These are phyloP conservation scores for Diplodus puntazzo DNA, from an alignment of 2,797 vertebrate species.

Conservation along the genomic window DNA sequence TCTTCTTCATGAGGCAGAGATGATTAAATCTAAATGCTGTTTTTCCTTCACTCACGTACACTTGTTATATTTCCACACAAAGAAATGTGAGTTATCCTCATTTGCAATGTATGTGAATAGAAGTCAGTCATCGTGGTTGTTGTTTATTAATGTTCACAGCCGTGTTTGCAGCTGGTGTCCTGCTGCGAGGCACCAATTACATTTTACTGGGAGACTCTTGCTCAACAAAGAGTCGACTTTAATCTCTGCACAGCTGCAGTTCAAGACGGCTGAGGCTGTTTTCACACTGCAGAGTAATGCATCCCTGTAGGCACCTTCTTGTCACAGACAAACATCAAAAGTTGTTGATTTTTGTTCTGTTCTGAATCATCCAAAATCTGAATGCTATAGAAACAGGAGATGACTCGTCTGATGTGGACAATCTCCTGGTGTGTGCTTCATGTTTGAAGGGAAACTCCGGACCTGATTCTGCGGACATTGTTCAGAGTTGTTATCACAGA, in stretches of 20 bases:
- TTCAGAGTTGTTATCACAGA: no score
- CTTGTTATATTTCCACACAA: background rate
- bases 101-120: conserved; percentile 22
- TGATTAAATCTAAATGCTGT: conserved; percentile 35
- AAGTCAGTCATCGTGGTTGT: conserved; percentile 16
- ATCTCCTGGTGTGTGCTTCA: no score
- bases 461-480: no score
- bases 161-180: background rate
- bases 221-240: conserved; percentile 41
- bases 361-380: background rate
- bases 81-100: background rate
- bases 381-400: background rate
- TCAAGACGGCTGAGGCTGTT: background rate
- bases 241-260: conserved; percentile 23
- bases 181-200: conserved; percentile 56
- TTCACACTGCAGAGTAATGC: background rate
- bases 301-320: no score
- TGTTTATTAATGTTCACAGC: conserved; percentile 30
- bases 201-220: conserved; percentile 38
- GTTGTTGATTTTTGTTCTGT: background rate
- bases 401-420: no score
- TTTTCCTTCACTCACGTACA: background rate
- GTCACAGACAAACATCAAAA: background rate
- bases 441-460: no score
- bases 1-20: conserved; percentile 4